Evolutionary conservation across 2,797 vertebrate genomes (phyloP), one percentile per base, ranked within the genome.

Genomic region (Poecilia picta): DNA sequence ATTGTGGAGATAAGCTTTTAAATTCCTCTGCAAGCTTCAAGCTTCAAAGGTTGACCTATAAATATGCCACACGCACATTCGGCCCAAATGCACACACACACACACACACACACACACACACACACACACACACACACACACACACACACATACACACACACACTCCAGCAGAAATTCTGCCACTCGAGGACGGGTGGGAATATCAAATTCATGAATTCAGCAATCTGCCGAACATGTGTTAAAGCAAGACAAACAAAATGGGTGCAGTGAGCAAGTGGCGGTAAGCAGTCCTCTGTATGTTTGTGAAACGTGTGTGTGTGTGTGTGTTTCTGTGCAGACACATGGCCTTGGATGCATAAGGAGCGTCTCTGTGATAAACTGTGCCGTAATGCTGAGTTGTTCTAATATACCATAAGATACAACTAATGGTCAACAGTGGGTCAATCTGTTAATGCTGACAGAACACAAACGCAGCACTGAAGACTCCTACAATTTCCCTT

Each of bases 161-260:
- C 4, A 62, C 64, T 74, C 72, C 7, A 45, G 16, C 47, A 81
- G 33, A 75, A 85, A 51, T 66, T 86, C 39, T 75, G 73, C 5
- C 8, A n/a, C 77, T 88, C 83, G 89, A 84, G 46, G 75, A 76
- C 53, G 51, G 72, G 51, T 81, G 59, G 81, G 49, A 89, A 88
- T 80, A 75, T 88, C 68, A 78, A 91, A 90, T 83, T 78, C 55
- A 80, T 78, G 51, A 85, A 85, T 85, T 91, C 88, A 91, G 92
- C 92, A 91, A 89, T 86, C 86, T 88, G 75, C 77, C 80, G 79
- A 88, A 89, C 36, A 57, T 68, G 82, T 84, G 87, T 86, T 82
- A 72, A 80, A 79, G 72, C 5, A 31, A 79, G 90, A 79, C 77
- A 83, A 90, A 88, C 83, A 84, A 90, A 92, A 83, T 66, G 75